These are phyloP conservation scores for Eucidaris tribuloides DNA, from an alignment of 35 echinoderm and acorn worm genomes.

Conservation along the genomic window DNA sequence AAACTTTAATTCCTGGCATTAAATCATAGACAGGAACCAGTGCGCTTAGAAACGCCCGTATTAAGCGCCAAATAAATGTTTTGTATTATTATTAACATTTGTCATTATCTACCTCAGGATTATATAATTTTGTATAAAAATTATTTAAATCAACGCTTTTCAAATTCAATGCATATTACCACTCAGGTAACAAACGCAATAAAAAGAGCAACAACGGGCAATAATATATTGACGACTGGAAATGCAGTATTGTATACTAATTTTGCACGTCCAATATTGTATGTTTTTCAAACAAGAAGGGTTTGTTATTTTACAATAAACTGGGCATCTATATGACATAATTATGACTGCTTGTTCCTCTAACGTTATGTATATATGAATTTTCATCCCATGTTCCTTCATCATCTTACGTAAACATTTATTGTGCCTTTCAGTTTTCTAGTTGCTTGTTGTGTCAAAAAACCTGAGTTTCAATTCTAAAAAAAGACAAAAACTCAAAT, in stretches of 20 bases:
- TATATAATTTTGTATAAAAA: not conserved
- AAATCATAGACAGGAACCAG: not conserved
- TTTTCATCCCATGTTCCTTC: no score
- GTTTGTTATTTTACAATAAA: not conserved
- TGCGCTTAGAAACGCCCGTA: no score
- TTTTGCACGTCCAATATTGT: not conserved
- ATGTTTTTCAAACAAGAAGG: not conserved
- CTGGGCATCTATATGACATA: not conserved
- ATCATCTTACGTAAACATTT: no score
- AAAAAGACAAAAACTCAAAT: no score
- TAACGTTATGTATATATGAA: no score
- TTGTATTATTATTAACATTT: no score
- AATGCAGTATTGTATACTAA: not conserved
- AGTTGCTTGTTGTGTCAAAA: no score
- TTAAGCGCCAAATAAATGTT: no score
- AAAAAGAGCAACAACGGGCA: not conserved
- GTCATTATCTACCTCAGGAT: not conserved
- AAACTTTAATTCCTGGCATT: no score
- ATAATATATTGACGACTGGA: no score
- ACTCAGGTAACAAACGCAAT: not conserved
- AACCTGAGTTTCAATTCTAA: no score
- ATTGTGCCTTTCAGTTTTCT: no score
- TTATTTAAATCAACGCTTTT: not conserved
- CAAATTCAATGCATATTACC: not conserved
- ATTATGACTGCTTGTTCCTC: constrained; percentile 28